Base-by-base conservation (phyloP, 2,888 invertebrate species). In the Nephrotoma appendiculata region DNA sequence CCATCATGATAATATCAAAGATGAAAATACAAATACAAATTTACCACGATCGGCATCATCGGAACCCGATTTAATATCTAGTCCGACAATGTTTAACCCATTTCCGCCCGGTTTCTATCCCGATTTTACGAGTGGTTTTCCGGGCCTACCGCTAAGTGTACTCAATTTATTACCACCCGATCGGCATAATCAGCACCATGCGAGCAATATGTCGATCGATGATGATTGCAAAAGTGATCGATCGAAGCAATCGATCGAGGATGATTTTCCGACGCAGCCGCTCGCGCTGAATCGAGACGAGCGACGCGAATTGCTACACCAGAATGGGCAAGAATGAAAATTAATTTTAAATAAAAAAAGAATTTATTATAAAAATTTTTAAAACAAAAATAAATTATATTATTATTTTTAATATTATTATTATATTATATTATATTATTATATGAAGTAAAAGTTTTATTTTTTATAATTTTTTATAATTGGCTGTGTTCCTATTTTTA, bases 31-130 rank as follows among this genome's bases (percentile, higher is more conserved):
- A 94, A 90, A 93, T 88, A 15, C 19, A 52, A 52, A 85, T 85
- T 85, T 52, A 52, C 94, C 93, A 87, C 91, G 95, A 90, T 95
- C 95, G 87, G 93, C 94, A 87, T 95, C 95, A 91, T 94, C 94
- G 0, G 95, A 95, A 90, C 93, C 94, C 5, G 94, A 94, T 89
- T 91, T 95, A 89, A 91, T 94, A 88, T 93, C 94, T 48, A 92
- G 92, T 0, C 94, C 94, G 87, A 93, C 94, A 1, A 93, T 96
- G 89, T 96, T 96, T 91, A 95, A 95, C 90, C 96, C 95, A 87
- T 95, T 96, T 90, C 94, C 95, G 88, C 95, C 95, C 89, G 95
- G 95, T 88, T 97, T 96, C 92, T 97, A 96, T 91, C 96, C 96
- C 7, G 97, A 97, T 90, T 97, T 96, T 89, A 93, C 95, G 6